phyloP scores from a whole-genome alignment of 1,140 invertebrate genomes.

The Calycopis cecrops region DNA sequence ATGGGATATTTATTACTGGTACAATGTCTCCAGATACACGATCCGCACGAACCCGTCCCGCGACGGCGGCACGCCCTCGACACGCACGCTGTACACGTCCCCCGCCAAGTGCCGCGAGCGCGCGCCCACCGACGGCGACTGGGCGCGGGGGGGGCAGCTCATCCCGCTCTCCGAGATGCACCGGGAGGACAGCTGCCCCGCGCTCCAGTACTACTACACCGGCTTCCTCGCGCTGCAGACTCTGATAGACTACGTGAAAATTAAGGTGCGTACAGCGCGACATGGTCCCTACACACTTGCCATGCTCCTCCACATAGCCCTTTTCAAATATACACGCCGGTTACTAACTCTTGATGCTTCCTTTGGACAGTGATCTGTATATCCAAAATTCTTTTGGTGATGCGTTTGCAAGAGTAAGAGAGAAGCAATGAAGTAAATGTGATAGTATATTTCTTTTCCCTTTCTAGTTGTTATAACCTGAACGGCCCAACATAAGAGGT shows the following conservation, averaged over 20 bases:
- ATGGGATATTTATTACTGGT: too few relatives aligned
- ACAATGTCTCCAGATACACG: constrained; percentile 76
- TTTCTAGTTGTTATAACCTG: too few relatives aligned
- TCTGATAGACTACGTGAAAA: constrained; percentile 83
- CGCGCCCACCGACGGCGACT: constrained; percentile 67
- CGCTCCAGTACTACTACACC: constrained; percentile 84
- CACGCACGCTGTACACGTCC: constrained; percentile 78
- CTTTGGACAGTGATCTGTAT: too few relatives aligned
- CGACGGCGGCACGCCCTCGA: constrained; percentile 77
- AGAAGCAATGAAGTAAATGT: too few relatives aligned
- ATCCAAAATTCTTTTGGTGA: too few relatives aligned
- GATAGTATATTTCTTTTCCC: too few relatives aligned
- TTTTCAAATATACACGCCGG: too few relatives aligned
- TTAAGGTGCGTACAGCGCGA: constrained; percentile 71
- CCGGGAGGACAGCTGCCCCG: constrained; percentile 78
- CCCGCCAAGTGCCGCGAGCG: constrained; percentile 81
- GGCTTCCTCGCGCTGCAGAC: constrained; percentile 84
- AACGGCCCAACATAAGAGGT: too few relatives aligned
- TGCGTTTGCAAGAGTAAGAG: too few relatives aligned
- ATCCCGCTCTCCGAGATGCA: constrained; percentile 79
- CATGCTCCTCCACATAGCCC: too few relatives aligned
- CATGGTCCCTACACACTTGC: too few relatives aligned
- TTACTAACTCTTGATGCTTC: too few relatives aligned
- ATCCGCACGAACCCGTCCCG: constrained; percentile 82
- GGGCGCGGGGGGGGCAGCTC: constrained; percentile 77